Conservation (phyloP, 2,888 invertebrate genomes). For the Conistra vaccinii region DNA sequence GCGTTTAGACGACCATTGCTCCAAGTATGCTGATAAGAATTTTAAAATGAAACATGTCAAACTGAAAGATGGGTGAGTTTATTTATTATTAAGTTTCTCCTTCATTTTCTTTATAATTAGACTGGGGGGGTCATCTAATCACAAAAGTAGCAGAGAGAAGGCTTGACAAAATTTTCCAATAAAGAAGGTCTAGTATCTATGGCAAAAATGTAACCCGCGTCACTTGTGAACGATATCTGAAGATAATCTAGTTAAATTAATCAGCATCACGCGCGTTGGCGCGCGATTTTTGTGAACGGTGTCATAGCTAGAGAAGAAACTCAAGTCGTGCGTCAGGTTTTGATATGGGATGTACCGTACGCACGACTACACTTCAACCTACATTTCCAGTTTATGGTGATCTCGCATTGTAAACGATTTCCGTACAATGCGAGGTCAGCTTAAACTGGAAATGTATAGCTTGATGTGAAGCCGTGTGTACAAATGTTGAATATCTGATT, state of each 20-base stretch:
- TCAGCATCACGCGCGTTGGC: too few species aligned
- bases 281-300: neutral
- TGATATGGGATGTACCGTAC: too few species aligned
- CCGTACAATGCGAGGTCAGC: too few species aligned
- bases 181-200: too few species aligned
- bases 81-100: neutral
- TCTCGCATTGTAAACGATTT: too few species aligned
- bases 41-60: slow-evolving; percentile 73
- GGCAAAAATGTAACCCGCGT: too few species aligned
- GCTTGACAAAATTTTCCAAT: neutral
- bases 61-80: slow-evolving; percentile 68
- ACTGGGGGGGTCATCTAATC: neutral
- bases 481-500: neutral
- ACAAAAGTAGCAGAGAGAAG: neutral
- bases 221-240: too few species aligned
- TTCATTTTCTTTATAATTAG: neutral
- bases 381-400: too few species aligned
- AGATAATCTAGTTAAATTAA: neutral
- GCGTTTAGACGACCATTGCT: slow-evolving; percentile 74
- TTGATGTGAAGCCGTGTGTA: too few species aligned
- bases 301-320: neutral
- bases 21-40: slow-evolving; percentile 73
- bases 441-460: too few species aligned
- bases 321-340: neutral
- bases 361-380: too few species aligned